These are phyloP conservation scores for Malurus melanocephalus DNA, from an alignment of 2,113 vertebrate species.

Conservation along the genomic window DNA sequence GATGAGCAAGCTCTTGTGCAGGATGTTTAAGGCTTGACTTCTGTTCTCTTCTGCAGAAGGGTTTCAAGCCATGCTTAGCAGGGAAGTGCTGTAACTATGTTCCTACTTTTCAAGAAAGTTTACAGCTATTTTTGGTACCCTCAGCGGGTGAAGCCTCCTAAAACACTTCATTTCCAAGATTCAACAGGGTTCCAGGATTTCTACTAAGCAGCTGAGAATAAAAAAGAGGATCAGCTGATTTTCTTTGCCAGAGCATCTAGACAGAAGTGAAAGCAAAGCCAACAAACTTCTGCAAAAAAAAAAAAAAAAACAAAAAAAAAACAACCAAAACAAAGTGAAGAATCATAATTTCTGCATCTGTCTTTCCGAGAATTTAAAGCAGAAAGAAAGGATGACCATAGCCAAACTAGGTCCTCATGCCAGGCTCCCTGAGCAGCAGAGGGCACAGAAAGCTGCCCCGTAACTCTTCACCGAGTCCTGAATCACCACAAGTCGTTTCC, in stretches of 20 bases:
- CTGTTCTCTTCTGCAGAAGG: not conserved
- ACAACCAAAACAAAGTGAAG: not conserved
- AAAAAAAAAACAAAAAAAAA: not conserved
- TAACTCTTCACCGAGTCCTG: not conserved
- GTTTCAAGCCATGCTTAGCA: not conserved
- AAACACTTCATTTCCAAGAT: not conserved
- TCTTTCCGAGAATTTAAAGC: not conserved
- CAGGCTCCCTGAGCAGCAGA: not conserved
- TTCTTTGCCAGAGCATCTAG: not conserved
- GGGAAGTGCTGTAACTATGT: not conserved
- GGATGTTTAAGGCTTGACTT: not conserved
- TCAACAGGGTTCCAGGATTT: not conserved
- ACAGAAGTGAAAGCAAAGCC: not conserved
- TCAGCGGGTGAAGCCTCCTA: not conserved
- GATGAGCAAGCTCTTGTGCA: not conserved
- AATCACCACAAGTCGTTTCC: not conserved
- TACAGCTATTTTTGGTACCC: not conserved
- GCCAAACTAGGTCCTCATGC: not conserved
- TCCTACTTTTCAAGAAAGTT: not conserved
- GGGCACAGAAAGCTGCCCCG: not conserved
- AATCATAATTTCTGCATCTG: not conserved
- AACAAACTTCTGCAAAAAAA: not conserved
- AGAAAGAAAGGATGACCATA: not conserved
- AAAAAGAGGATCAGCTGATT: not conserved
- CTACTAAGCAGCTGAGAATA: fast-evolving